These are phyloP conservation scores for Tipula confusa DNA, from an alignment of 2,888 invertebrate species.

Conservation along the genomic window DNA sequence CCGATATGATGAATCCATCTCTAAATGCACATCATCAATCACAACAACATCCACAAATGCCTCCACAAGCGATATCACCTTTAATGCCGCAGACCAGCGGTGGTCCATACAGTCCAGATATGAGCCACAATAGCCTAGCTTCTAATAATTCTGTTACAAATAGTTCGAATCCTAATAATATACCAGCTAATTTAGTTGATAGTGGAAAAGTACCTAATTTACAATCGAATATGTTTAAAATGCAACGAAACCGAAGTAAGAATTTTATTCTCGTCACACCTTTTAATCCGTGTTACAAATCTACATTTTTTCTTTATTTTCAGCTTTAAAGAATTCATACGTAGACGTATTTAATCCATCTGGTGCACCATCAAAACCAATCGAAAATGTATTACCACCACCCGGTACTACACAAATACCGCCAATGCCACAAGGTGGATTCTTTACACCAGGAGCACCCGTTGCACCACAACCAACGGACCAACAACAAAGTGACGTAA, in stretches of 20 bases:
- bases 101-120: not conserved
- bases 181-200: slow-evolving; percentile 33
- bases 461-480: not conserved
- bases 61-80: not conserved
- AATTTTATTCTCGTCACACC: slow-evolving; percentile 37
- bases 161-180: slow-evolving; percentile 30
- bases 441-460: slow-evolving; percentile 43
- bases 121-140: not conserved
- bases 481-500: slow-evolving; percentile 30
- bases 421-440: slow-evolving; percentile 47
- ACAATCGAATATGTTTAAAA: slow-evolving; percentile 70
- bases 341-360: slow-evolving; percentile 84
- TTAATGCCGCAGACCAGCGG: not conserved
- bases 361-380: slow-evolving; percentile 49
- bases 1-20: slow-evolving; percentile 52
- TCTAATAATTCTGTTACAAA: not conserved
- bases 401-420: slow-evolving; percentile 41
- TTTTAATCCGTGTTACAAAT: not conserved
- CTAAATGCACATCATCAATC: slow-evolving; percentile 34
- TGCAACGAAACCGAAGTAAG: slow-evolving; percentile 73
- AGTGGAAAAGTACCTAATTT: slow-evolving; percentile 44
- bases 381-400: slow-evolving; percentile 47
- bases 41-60: not conserved
- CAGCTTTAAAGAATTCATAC: slow-evolving; percentile 79
- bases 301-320: slow-evolving; percentile 36